Base-by-base conservation (phyloP, 1,140 invertebrate species). In the Lethocerus indicus region DNA sequence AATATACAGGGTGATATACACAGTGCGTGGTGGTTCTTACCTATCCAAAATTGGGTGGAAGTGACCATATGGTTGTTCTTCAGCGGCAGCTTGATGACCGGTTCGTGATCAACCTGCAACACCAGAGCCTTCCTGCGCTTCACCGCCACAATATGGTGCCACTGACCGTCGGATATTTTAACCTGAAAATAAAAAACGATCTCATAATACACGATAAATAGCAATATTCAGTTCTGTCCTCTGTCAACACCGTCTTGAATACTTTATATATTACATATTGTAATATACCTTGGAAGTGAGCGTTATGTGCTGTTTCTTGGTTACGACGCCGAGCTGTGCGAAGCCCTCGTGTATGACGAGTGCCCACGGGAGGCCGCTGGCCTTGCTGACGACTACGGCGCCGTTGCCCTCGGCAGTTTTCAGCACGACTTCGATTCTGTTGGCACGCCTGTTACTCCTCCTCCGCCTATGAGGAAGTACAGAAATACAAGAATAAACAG, bases 31-130 rank as follows among this genome's bases (percentile, higher is more conserved):
- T 44, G 16, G 14, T 39, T 47, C 44, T 43, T 36, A 55, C 83
- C 83, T 57, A 87, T 78, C 79, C 81, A 86, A 44, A 85, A 61
- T 55, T 75, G 73, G 20, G 80, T 78, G 65, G 83, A 79, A 9
- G 81, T 79, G 59, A 72, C 54, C 76, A 72, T 40, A 75, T n/a
- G n/a, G n/a, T n/a, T n/a, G n/a, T n/a, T n/a, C 73, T 25, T 79
- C 71, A 67, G 74, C 54, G 74, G 69, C 18, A 71, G 74, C 55
- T 71, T 74, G 1, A 76, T 67, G 4, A 76, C 70, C n/a, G 67
- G 60, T 47, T 72, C 67, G 35, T 73, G 69, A 60, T 87, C 83
- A 9, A 86, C 73, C 59, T 78, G 73, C 35, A 87, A 63, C 56
- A 72, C 71, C 14, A 78, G 78, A 21, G 77, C 64, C 56, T 78